A percentile compares a stretch with the other conserved stretches of the same genome.
phyloP scores from a whole-genome alignment of 2,888 invertebrate genomes.

The Eumerus sabulonum region DNA sequence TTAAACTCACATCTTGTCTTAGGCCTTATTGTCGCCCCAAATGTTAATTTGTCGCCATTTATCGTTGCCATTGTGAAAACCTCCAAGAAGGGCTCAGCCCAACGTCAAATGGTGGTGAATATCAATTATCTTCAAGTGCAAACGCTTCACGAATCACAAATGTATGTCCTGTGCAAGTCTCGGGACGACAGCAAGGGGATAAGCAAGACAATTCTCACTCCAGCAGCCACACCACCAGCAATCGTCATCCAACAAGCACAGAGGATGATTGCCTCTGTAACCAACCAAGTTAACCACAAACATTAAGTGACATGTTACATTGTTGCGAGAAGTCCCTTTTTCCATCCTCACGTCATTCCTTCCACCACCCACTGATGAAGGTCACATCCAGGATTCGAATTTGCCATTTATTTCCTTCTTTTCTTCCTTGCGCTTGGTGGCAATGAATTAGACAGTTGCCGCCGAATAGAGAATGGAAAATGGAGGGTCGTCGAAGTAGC shows the following conservation, averaged over 20 bases:
- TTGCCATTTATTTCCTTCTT: slow-evolving; percentile 53
- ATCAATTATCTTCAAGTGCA: slow-evolving; percentile 63
- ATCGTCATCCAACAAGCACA: slow-evolving; percentile 31
- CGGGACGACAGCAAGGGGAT: background rate
- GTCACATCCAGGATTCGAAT: slow-evolving; percentile 62
- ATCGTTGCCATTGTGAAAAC: slow-evolving; percentile 45
- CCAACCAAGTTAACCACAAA: slow-evolving; percentile 62
- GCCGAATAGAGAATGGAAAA: too few relatives aligned
- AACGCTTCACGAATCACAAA: slow-evolving; percentile 56
- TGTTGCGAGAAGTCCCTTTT: slow-evolving; percentile 45
- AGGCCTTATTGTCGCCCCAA: slow-evolving; percentile 66
- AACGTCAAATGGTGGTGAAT: slow-evolving; percentile 58
- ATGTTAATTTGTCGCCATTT: slow-evolving; percentile 63
- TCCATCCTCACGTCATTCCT: slow-evolving; percentile 1
- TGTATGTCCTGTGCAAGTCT: slow-evolving; percentile 45
- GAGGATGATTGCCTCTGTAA: slow-evolving; percentile 57
- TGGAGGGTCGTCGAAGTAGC: too few relatives aligned
- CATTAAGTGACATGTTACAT: slow-evolving; percentile 67
- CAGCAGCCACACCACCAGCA: slow-evolving; percentile 10
- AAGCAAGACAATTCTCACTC: background rate
- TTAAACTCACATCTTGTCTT: too few relatives aligned
- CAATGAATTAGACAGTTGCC: too few relatives aligned
- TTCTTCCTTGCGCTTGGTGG: too few relatives aligned
- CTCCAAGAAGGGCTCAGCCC: slow-evolving; percentile 41
- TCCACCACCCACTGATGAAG: slow-evolving; percentile 29